A percentile compares a stretch with the other conserved stretches of the same genome.
Conservation (phyloP, 2,113 vertebrate genomes). For the Manacus vitellinus region DNA sequence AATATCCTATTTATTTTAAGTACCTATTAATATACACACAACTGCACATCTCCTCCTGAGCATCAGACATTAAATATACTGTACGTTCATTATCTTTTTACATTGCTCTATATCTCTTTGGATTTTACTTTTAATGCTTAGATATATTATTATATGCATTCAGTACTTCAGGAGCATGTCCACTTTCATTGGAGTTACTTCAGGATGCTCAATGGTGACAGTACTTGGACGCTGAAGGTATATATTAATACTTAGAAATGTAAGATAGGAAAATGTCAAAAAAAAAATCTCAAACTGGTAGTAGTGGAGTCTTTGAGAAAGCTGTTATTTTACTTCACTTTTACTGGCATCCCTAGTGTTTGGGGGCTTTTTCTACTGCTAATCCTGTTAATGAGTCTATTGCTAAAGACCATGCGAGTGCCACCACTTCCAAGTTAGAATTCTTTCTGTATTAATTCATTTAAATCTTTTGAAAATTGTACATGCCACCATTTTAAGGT, state of each 20-base stretch:
- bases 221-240: not conserved
- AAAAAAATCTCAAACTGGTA: not conserved
- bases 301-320: not conserved
- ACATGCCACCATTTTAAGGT: not conserved
- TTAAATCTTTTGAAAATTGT: not conserved
- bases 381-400: not conserved
- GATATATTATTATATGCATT: not conserved
- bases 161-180: not conserved
- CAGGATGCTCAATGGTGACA: not conserved
- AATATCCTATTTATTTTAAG: not conserved
- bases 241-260: not conserved
- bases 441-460: not conserved
- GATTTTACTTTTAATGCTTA: not conserved
- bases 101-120: not conserved
- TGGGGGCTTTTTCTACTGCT: not conserved
- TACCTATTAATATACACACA: not conserved
- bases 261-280: not conserved
- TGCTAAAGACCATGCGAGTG: not conserved
- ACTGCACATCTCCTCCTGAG: not conserved
- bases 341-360: not conserved
- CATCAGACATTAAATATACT: not conserved
- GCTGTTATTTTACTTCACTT: not conserved
- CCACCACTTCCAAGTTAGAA: not conserved
- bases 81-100: not conserved
- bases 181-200: not conserved